Evolutionary conservation across 2,888 invertebrate genomes (phyloP), one percentile per base, ranked within the genome.

Genomic region (Drosophila anomelani): DNA sequence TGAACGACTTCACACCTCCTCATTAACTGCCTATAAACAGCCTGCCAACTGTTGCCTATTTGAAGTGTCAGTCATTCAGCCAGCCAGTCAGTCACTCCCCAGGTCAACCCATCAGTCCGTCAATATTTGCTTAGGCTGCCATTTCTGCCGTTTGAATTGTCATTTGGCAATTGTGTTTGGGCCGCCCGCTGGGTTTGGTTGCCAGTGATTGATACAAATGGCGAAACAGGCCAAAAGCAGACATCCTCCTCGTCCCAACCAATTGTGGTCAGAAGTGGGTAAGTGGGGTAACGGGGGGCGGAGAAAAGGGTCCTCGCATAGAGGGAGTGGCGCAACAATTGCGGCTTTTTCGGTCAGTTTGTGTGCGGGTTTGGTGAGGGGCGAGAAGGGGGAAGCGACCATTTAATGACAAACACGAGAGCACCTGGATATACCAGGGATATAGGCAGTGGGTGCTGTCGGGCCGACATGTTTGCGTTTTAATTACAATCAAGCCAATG

Each of bases 161-260:
- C 85, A 83, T 85, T 83, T 85, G 81, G 71, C 86, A 81, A 80
- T 80, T 85, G 80, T 85, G 81, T 71, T 73, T 41, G 55, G 72
- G 23, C 53, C 47, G 41, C 51, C 58, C 58, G 41, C 38, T 20
- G 53, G 56, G 51, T 55, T 58, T 36, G 56, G 66, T 59, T 61
- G 61, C 70, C 66, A 64, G 77, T 87, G 87, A 89, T 88, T 88
- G 88, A 89, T 85, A 84, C 80, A 87, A 82, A 79, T 79, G 70
- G 67, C 75, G 70, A 56, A 51, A 23, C 62, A 38, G 55, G 38
- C 38, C 41, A 53, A 46, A 43, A 23, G 15, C 51, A 34, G 51
- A 15, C 34, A 36, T 15, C 6, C 34, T 0, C 51, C 20, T 15
- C 34, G 2, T 51, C 32, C 34, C 76, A 59, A 47, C 58, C 83